Evolutionary conservation across 2,888 invertebrate species (phyloP).

Genomic region (Metacarcinus magister): DNA sequence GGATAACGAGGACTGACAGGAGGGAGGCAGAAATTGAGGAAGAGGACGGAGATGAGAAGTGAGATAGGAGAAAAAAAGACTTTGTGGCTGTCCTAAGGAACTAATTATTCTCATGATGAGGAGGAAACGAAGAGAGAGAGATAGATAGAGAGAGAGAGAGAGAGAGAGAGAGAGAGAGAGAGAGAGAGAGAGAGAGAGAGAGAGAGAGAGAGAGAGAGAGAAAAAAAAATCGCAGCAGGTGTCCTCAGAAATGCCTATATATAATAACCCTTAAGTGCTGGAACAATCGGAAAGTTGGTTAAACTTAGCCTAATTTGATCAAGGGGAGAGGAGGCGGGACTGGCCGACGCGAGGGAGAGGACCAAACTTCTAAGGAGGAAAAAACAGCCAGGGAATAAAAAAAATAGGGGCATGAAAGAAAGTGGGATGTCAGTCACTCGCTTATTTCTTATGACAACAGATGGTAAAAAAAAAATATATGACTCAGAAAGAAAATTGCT

Average conservation of each 20-base stretch:
- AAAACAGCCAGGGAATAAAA: background rate
- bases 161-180: constrained; percentile 2
- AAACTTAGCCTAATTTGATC: background rate
- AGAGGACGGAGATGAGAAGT: background rate
- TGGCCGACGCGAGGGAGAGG: background rate
- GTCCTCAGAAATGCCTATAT: background rate
- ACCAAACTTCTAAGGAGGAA: background rate
- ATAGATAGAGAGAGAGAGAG: background rate
- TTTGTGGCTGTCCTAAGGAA: background rate
- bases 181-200: constrained; percentile 2
- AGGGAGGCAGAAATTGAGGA: background rate
- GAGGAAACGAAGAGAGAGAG: no score
- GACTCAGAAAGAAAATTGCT: background rate
- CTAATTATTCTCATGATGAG: background rate
- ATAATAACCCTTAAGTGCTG: background rate
- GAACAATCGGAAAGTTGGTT: background rate
- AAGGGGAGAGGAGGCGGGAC: background rate
- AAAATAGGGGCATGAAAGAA: background rate
- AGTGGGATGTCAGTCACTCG: background rate
- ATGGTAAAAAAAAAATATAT: background rate
- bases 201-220: background rate
- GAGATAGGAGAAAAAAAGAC: background rate
- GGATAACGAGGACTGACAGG: background rate
- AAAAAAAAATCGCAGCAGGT: background rate
- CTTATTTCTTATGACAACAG: background rate